Conservation (phyloP, 1,140 invertebrate species). For the Hormaphis cornu region DNA sequence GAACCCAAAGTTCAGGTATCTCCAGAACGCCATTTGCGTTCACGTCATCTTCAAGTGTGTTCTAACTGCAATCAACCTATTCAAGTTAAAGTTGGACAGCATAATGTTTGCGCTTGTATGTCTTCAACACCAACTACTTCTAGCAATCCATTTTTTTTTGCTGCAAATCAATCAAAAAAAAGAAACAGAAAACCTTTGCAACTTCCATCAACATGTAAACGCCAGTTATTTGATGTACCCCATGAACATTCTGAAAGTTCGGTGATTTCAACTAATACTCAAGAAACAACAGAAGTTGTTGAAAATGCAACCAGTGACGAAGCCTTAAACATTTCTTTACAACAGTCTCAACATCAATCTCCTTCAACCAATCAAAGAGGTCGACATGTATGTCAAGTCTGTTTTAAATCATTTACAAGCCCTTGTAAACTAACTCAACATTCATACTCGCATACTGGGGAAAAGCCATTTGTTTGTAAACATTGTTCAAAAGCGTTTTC, state of each 20-base stretch:
- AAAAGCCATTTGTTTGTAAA: slow-evolving; percentile 57
- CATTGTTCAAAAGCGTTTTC: slow-evolving; percentile 57
- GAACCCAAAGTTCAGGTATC: slow-evolving; percentile 7
- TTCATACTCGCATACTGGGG: slow-evolving; percentile 49
- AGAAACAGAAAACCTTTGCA: not conserved
- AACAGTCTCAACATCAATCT: not conserved
- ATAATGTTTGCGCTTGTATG: slow-evolving; percentile 32
- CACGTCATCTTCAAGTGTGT: slow-evolving; percentile 29
- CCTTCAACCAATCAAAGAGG: not conserved
- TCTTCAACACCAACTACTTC: slow-evolving; percentile 31
- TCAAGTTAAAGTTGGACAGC: not conserved
- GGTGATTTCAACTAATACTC: not conserved
- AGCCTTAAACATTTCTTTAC: not conserved
- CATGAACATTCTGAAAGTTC: not conserved
- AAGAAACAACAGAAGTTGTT: not conserved
- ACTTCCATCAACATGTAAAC: slow-evolving; percentile 16
- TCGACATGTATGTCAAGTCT: slow-evolving; percentile 34
- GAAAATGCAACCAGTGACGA: not conserved
- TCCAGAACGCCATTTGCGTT: slow-evolving; percentile 33
- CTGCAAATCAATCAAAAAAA: slow-evolving; percentile 24
- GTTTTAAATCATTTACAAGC: slow-evolving; percentile 35
- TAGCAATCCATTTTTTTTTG: not conserved
- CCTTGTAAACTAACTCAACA: slow-evolving; percentile 38
- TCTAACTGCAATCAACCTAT: slow-evolving; percentile 30
- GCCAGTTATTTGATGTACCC: slow-evolving; percentile 33